These are phyloP conservation scores for Zoanthus gigantus DNA, from an alignment of 92 coral and sea anemone genomes.

Conservation along the genomic window DNA sequence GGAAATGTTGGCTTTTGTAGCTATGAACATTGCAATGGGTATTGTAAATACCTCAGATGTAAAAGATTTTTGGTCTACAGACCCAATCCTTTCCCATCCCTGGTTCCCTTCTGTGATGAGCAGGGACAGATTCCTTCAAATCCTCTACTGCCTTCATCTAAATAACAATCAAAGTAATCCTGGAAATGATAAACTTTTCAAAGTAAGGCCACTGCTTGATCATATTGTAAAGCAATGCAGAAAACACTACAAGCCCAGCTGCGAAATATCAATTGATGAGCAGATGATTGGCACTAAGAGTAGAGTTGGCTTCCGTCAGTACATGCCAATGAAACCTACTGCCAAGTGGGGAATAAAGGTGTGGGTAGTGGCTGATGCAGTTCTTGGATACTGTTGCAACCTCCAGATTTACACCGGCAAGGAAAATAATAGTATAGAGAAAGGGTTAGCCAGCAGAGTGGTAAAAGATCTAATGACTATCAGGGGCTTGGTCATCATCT, in stretches of 20 bases:
- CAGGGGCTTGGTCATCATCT: conserved; percentile 35
- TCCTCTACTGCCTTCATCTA: conserved; percentile 16
- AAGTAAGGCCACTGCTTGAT: conserved; percentile 3
- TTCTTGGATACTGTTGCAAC: neutral
- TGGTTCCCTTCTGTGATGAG: neutral
- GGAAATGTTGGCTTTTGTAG: conserved; percentile 24
- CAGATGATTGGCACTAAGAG: conserved; percentile 60
- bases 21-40: conserved; percentile 42
- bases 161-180: neutral
- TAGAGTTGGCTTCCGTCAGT: conserved; percentile 43
- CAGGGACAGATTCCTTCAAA: neutral
- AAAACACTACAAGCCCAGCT: conserved; percentile 42
- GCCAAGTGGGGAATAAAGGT: neutral
- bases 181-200: conserved; percentile 6
- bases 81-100: neutral
- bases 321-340: conserved; percentile 51
- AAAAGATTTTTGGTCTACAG: conserved; percentile 38
- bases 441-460: neutral
- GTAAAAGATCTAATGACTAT: conserved; percentile 54
- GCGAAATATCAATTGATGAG: conserved; percentile 58
- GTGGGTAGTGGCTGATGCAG: neutral
- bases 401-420: neutral
- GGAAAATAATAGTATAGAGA: neutral
- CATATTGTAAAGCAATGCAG: conserved; percentile 27
- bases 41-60: conserved; percentile 30